A percentile compares a stretch with the other conserved stretches of the same genome.
phyloP scores from a whole-genome alignment of 2,113 vertebrate species.

The Dryoscopus gambensis region DNA sequence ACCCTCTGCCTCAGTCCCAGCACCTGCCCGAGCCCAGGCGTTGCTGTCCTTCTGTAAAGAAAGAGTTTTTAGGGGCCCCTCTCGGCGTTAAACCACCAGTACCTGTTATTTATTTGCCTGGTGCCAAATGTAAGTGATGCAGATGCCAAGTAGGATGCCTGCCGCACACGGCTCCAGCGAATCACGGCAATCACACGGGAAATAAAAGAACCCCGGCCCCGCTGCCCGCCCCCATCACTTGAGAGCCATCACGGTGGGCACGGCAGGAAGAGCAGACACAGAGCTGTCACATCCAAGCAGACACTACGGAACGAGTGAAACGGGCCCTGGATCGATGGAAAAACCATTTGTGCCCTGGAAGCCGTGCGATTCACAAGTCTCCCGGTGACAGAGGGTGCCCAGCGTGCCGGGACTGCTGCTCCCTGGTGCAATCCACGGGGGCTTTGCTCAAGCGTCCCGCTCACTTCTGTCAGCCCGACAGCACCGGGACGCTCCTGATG shows the following conservation, averaged over 20 bases:
- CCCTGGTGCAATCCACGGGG: rapidly evolving
- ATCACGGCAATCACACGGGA: rapidly evolving
- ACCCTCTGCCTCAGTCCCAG: background rate
- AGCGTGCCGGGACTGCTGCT: background rate
- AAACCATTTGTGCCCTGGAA: background rate
- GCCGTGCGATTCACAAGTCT: background rate
- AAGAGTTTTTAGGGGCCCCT: background rate
- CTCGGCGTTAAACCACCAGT: background rate
- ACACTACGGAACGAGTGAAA: background rate
- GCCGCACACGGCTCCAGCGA: rapidly evolving
- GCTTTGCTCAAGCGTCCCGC: background rate
- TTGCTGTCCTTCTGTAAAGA: rapidly evolving
- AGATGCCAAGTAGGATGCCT: background rate
- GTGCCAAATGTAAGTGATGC: background rate
- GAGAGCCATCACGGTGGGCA: background rate
- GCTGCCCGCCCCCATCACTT: background rate
- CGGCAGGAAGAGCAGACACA: background rate
- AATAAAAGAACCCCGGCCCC: rapidly evolving
- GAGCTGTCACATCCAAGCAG: background rate
- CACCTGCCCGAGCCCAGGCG: rapidly evolving
- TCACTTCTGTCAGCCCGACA: rapidly evolving
- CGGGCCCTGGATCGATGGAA: background rate
- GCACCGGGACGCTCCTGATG: rapidly evolving
- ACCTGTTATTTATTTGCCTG: background rate
- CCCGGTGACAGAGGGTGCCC: background rate